Evolutionary conservation across 1,140 invertebrate species (phyloP), one percentile per base, ranked within the genome.

Genomic region (Zaprionus gabonicus): DNA sequence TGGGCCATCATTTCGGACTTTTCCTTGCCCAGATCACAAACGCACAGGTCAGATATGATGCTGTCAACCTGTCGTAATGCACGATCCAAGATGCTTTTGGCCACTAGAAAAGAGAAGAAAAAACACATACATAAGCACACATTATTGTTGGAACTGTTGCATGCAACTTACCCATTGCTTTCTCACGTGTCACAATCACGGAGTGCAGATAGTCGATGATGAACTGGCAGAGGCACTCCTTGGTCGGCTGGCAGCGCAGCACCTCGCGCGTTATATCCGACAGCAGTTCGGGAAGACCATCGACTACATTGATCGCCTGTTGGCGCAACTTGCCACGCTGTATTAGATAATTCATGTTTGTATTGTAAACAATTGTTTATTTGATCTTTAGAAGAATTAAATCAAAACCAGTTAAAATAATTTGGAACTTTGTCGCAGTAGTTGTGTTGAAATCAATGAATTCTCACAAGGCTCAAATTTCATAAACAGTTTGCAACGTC

Each of bases 221-320:
- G 80, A 96, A 96, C 69, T 93, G 93, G 76, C 94, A 95, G 4
- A 96, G 93, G 6, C 91, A 92, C 31, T 92, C 90, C 28, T 95
- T 92, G 25, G 88, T 80, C 0, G 96, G 96, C 78, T 96, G 95
- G 25, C 92, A 93, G 38, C 95, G 93, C 1, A 96, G 82, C 5
- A 96, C 95, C 93, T 96, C 96, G 38, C 95, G 93, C 5, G 95
- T 94, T 75, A 96, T 96, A 91, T 96, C 96, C 0, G 94, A 93
- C 90, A 96, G 95, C 17, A 96, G 92, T 92, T 96, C 96, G 4
- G 93, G 93, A 5, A 96, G 92, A 3, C 96, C 96, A 71, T 96
- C 95, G 1, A 96, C 96, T 23, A 91, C 85, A 49, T 75, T 68
- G 20, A 92, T 92, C 6, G 87, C 77, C 72, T 92, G 91, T n/a